These are phyloP conservation scores for Acromyrmex echinatior DNA, from an alignment of 1,140 invertebrate genomes.

Conservation along the genomic window DNA sequence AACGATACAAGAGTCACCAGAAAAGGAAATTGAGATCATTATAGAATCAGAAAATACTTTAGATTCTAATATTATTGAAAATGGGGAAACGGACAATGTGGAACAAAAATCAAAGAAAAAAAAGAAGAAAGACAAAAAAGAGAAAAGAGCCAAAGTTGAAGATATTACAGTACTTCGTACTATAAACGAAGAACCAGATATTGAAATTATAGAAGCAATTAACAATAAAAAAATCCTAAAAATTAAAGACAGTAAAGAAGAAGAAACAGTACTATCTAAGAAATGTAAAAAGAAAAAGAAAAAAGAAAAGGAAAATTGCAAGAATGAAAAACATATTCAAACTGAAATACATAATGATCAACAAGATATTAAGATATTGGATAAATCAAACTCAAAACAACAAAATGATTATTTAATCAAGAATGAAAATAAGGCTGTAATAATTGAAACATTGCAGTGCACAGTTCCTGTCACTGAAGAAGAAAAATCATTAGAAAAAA, in stretches of 20 bases:
- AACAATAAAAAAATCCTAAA: constrained; percentile 8
- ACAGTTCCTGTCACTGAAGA: not conserved
- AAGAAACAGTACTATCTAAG: not conserved
- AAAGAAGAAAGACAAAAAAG: constrained; percentile 62
- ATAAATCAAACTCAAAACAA: constrained; percentile 16
- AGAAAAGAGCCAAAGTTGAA: constrained; percentile 24
- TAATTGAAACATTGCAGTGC: constrained; percentile 2
- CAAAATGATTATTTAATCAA: not conserved
- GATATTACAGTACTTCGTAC: not conserved
- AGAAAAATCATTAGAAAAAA: constrained; percentile 24
- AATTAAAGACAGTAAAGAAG: not conserved
- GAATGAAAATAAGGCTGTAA: constrained; percentile 9
- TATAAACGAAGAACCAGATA: constrained; percentile 1
- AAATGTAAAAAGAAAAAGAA: constrained; percentile 65
- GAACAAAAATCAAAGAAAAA: constrained; percentile 63
- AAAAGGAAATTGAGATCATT: constrained; percentile 54
- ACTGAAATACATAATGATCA: constrained; percentile 5
- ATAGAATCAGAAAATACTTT: constrained; percentile 27
- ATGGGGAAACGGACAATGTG: constrained; percentile 5
- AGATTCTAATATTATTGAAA: constrained; percentile 4
- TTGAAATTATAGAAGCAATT: not conserved
- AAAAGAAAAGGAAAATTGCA: constrained; percentile 57
- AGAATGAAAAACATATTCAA: constrained; percentile 5
- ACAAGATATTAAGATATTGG: constrained; percentile 14
- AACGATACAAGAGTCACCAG: constrained; percentile 80